Evolutionary conservation across 2,888 invertebrate species (phyloP).

Genomic region (Cylindroiulus punctatus): DNA sequence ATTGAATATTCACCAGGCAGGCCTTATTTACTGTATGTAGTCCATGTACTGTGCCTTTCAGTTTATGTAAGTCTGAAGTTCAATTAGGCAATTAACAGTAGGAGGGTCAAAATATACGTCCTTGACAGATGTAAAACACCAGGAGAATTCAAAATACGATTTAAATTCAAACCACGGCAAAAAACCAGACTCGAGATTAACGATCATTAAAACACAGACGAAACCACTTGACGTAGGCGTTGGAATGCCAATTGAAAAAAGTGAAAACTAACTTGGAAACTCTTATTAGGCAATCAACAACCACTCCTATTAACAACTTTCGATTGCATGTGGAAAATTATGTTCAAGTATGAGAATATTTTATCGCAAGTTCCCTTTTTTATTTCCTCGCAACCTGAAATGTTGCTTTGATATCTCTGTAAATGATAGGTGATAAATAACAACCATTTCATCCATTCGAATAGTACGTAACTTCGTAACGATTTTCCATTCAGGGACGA

Average conservation of each 20-base stretch:
- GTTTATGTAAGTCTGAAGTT: neutral
- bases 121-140: constrained; percentile 2
- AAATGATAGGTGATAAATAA: neutral
- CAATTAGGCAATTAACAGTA: constrained; percentile 13
- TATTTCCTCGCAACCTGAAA: too few species aligned
- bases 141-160: neutral
- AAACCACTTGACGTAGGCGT: neutral
- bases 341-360: too few species aligned
- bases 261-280: constrained; percentile 15
- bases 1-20: too few species aligned
- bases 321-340: too few species aligned
- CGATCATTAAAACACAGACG: neutral
- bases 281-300: too few species aligned
- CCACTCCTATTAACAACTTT: too few species aligned
- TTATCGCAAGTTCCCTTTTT: too few species aligned
- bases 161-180: neutral
- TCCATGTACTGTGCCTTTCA: too few species aligned
- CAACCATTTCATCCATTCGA: neutral
- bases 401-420: too few species aligned
- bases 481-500: neutral
- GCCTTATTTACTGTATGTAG: too few species aligned
- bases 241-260: neutral
- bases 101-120: neutral
- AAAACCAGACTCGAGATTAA: neutral
- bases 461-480: neutral